phyloP scores from a whole-genome alignment of 2,113 vertebrate genomes.

The Mustela nigripes region DNA sequence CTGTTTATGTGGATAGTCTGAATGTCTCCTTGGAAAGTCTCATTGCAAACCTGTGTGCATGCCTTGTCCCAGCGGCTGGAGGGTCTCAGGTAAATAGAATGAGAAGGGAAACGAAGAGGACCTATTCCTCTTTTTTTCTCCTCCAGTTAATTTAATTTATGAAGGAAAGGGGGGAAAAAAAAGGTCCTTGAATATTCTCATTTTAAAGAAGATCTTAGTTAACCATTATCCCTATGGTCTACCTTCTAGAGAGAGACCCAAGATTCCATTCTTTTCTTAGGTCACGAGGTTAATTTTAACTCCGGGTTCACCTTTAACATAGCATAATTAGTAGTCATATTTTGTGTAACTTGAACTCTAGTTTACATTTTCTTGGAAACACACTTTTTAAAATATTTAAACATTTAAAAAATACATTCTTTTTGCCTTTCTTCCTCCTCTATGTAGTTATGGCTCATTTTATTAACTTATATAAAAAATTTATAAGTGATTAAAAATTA shows the following conservation, averaged over 20 bases:
- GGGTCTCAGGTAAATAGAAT: constrained; percentile 95
- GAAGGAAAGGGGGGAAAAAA: constrained; percentile 78
- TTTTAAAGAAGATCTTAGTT: constrained; percentile 80
- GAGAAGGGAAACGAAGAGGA: constrained; percentile 59
- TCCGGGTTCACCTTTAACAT: constrained; percentile 80
- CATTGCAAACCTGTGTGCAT: constrained; percentile 95
- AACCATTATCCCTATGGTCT: constrained; percentile 81
- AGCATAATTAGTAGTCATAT: constrained; percentile 81
- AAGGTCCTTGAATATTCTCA: constrained; percentile 85
- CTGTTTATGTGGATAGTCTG: constrained; percentile 96
- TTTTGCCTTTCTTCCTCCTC: background rate
- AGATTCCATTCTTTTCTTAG: constrained; percentile 85
- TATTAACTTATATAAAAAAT: constrained; percentile 61
- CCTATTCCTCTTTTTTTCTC: constrained; percentile 68
- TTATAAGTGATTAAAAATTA: constrained; percentile 56
- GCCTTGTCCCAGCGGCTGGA: constrained; percentile 94
- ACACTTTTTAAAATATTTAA: constrained; percentile 11
- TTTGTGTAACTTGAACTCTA: constrained; percentile 81
- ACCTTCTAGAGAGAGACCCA: constrained; percentile 77
- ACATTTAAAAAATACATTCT: constrained; percentile 29
- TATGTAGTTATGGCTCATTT: constrained; percentile 31
- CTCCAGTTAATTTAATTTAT: constrained; percentile 86
- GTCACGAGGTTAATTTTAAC: constrained; percentile 86
- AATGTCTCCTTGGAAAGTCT: constrained; percentile 94
- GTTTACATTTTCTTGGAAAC: constrained; percentile 61